These are phyloP conservation scores for Diaphora mendica DNA, from an alignment of 2,888 invertebrate species.

Conservation along the genomic window DNA sequence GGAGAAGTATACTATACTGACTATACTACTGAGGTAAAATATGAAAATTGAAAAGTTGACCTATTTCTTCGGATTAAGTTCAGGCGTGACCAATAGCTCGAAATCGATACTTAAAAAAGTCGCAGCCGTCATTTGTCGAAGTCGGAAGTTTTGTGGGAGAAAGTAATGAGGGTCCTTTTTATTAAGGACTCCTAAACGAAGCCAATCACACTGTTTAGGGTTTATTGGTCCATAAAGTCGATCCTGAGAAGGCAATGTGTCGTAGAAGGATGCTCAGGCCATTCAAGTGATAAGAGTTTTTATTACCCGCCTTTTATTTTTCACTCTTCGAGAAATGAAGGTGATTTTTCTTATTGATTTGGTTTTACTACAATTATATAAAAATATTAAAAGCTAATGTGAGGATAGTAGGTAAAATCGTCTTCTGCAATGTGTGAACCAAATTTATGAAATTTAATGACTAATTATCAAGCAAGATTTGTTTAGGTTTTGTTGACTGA, in stretches of 20 bases:
- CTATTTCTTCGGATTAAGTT: not conserved
- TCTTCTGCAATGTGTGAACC: not conserved
- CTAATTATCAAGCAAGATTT: no score
- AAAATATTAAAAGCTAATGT: not conserved
- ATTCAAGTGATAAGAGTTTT: constrained; percentile 33
- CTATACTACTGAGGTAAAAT: not conserved
- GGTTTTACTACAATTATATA: not conserved
- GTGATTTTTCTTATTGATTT: constrained; percentile 2
- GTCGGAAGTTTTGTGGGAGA: constrained; percentile 22
- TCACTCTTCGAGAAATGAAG: not conserved
- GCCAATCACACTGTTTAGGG: constrained; percentile 38
- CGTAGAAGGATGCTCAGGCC: constrained; percentile 28
- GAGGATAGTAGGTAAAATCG: not conserved
- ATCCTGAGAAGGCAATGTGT: constrained; percentile 38
- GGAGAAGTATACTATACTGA: not conserved
- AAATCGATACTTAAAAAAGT: constrained; percentile 7
- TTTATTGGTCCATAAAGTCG: constrained; percentile 43
- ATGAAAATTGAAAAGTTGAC: not conserved
- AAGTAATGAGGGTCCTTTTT: constrained; percentile 34
- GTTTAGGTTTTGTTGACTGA: no score
- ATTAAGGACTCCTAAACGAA: constrained; percentile 39
- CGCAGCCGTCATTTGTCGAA: constrained; percentile 25
- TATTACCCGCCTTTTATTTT: constrained; percentile 20
- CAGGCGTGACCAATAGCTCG: no score
- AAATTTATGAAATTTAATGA: not conserved